Base-by-base conservation (phyloP, 2,797 vertebrate species). In the Lagocephalus sceleratus region DNA sequence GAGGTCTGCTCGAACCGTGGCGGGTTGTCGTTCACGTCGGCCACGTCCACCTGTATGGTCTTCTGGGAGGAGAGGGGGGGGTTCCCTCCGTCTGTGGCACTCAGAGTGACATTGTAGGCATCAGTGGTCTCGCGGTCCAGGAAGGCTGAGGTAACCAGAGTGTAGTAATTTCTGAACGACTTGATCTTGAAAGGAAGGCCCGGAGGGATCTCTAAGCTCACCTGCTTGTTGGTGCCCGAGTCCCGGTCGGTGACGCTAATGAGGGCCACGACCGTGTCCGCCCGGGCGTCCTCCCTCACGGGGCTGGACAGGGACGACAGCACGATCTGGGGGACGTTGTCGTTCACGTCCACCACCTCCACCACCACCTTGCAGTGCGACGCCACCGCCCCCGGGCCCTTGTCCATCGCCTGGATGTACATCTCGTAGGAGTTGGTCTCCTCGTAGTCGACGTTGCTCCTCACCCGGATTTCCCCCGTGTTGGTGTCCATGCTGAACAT, bases 101-200 rank as follows among this genome's bases (percentile, higher is more conserved):
- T 95, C 78, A 99, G 88, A 23, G 95, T 98, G 73, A 98, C 93
- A 51, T 98, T 96, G 89, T 99, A 99, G 82, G 93, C 91, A 71
- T 93, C 83, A 50, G 90, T 93, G 73, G 80, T 93, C 88, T 99
- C 97, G 0, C 93, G 91, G 89, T 99, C 97, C 80, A 99, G 85
- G 11, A 92, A 92, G 66, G 94, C 93, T 82, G 92, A 93, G 71
- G 96, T 98, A 68, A 96, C 90, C 77, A 99, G 83, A 9, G 94
- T 97, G 84, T 97, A 99, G 81, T 96, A 97, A 84, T 97, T 98
- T 82, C 94, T 93, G 86, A 96, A 97, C 20, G 95, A 96, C 66
- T 96, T 97, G 60, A 99, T 93, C 58, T 92, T 90, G 76, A 99
- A 99, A 4, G 96, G 96, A 60, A 98, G 89, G 51, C 91, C 88